Evolutionary conservation across 1,140 invertebrate genomes (phyloP).

Genomic region (Hyphantria cunea): DNA sequence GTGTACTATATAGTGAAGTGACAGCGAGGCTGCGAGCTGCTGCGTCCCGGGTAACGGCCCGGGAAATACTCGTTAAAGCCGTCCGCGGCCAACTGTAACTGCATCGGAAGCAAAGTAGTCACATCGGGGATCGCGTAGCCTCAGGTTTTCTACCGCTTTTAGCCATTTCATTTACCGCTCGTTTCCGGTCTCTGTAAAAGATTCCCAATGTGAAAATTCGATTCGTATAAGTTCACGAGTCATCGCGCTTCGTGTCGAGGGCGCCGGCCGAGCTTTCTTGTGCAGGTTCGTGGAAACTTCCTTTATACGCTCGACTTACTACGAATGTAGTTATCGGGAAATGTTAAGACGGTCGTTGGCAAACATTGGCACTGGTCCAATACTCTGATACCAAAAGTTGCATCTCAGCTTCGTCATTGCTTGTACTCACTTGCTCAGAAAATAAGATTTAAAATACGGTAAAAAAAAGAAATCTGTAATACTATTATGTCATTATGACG

Average conservation of each 20-base stretch:
- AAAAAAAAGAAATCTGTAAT: not conserved
- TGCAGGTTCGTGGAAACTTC: conserved; percentile 59
- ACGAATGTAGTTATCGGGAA: conserved; percentile 56
- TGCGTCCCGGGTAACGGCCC: conserved; percentile 52
- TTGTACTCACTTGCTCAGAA: conserved; percentile 17
- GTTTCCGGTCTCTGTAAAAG: conserved; percentile 39
- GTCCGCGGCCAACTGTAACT: conserved; percentile 58
- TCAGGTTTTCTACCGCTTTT: conserved; percentile 46
- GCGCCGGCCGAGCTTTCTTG: conserved; percentile 35
- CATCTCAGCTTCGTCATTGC: conserved; percentile 8
- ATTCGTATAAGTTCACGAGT: conserved; percentile 55
- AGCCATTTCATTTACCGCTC: conserved; percentile 44
- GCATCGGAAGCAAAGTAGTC: conserved; percentile 61
- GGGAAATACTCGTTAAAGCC: conserved; percentile 60
- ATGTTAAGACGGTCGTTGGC: conserved; percentile 53
- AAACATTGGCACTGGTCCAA: conserved; percentile 58
- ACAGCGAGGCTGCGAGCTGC: conserved; percentile 36
- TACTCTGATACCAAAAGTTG: conserved; percentile 30
- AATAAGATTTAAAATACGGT: conserved; percentile 22
- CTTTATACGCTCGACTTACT: conserved; percentile 43
- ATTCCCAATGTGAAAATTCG: conserved; percentile 51
- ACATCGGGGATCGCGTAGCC: conserved; percentile 45
- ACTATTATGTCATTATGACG: too few species aligned
- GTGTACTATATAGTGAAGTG: conserved; percentile 35
- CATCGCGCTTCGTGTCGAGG: conserved; percentile 42